These are phyloP conservation scores for Tangara arthus DNA, from an alignment of 2,797 vertebrate species.

Conservation along the genomic window DNA sequence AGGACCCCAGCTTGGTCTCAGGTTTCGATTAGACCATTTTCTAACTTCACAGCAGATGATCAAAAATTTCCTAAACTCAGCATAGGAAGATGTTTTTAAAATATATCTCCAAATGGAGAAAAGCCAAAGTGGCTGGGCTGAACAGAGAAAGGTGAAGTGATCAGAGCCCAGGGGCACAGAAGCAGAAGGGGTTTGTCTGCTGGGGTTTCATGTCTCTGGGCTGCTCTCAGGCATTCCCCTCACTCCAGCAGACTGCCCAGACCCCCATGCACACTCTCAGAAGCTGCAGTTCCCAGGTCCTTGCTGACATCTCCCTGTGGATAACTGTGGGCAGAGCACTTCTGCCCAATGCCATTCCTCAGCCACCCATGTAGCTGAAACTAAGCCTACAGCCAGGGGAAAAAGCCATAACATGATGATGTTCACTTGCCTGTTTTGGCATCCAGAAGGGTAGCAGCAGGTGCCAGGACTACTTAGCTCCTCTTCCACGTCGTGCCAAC, in stretches of 20 bases:
- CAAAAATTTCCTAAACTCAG: not conserved
- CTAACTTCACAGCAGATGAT: not conserved
- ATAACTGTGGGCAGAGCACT: not conserved
- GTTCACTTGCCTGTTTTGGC: not conserved
- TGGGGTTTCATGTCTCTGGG: not conserved
- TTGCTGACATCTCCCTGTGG: not conserved
- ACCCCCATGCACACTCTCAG: accelerated
- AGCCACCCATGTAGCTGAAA: not conserved
- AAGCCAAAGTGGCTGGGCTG: not conserved
- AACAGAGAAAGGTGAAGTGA: not conserved
- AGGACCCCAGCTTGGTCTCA: not conserved
- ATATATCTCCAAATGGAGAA: not conserved
- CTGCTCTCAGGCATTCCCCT: not conserved
- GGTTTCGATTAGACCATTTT: not conserved
- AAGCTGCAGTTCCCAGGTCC: not conserved
- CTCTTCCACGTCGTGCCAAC: not conserved
- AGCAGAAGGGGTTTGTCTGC: not conserved
- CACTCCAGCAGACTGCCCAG: not conserved
- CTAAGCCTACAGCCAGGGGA: not conserved
- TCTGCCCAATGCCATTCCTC: not conserved
- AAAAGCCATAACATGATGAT: accelerated
- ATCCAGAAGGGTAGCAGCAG: not conserved
- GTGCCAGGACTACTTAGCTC: not conserved
- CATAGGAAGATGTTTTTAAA: not conserved
- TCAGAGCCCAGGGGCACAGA: not conserved